These are phyloP conservation scores for Emydura subglobosa DNA, from an alignment of 2,113 vertebrate species.

Conservation along the genomic window DNA sequence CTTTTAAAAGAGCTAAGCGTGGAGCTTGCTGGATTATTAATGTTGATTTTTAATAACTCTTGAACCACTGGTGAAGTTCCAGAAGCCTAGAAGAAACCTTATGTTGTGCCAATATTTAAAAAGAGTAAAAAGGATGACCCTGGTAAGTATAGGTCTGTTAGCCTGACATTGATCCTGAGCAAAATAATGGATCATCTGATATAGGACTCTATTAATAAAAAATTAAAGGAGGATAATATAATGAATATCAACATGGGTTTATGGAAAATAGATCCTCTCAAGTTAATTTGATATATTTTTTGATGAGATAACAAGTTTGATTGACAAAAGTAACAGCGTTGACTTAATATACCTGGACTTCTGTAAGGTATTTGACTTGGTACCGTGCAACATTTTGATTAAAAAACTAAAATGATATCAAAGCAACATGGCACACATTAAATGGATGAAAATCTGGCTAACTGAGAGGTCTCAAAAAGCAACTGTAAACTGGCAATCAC, in stretches of 20 bases:
- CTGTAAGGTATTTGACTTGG: neutral
- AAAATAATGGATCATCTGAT: neutral
- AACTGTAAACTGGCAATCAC: too few species aligned
- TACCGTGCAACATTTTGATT: neutral
- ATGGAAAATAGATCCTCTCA: neutral
- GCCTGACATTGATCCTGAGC: neutral
- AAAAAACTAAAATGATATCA: neutral
- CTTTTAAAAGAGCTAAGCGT: neutral
- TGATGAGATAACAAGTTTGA: neutral
- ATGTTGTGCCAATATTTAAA: neutral
- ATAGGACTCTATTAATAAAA: neutral
- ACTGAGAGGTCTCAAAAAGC: too few species aligned
- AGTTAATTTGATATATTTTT: neutral
- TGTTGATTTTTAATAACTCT: neutral
- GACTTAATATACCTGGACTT: neutral
- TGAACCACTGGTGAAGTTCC: neutral
- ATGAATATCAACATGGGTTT: neutral
- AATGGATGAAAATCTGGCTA: too few species aligned
- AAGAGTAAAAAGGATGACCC: neutral
- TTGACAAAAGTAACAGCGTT: neutral
- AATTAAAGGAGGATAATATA: neutral
- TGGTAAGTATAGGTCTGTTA: neutral
- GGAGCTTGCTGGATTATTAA: neutral
- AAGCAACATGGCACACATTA: too few species aligned
- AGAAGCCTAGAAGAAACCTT: neutral